Conservation (phyloP, 2,113 vertebrate species). For the Pteropus alecto region DNA sequence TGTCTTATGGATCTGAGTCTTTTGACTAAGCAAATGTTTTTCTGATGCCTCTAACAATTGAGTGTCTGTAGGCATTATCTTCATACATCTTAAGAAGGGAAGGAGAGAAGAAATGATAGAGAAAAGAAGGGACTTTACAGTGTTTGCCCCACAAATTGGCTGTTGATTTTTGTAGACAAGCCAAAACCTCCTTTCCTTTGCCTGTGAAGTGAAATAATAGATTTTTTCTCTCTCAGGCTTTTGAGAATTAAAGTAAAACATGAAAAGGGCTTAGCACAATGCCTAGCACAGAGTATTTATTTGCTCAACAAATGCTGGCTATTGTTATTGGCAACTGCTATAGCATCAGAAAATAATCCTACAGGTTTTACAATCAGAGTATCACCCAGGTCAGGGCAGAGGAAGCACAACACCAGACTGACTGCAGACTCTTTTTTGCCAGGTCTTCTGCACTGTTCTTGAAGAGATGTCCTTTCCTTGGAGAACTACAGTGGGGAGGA, state of each 20-base stretch:
- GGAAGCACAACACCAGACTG: background rate
- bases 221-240: background rate
- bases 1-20: background rate
- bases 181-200: background rate
- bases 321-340: background rate
- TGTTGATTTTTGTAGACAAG: background rate
- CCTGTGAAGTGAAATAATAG: background rate
- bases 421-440: background rate
- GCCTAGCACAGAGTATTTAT: background rate
- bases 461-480: background rate
- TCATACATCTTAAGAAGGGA: background rate
- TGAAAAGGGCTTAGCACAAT: background rate
- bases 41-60: constrained; percentile 1
- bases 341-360: background rate
- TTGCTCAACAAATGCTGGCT: background rate
- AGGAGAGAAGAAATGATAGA: background rate
- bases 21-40: background rate
- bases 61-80: background rate
- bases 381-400: background rate
- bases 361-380: background rate
- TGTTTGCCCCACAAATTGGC: background rate
- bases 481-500: background rate
- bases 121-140: background rate
- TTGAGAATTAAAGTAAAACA: background rate
- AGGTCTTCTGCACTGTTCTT: background rate